A percentile compares a stretch with the other conserved stretches of the same genome.
Evolutionary conservation across 2,113 vertebrate genomes (phyloP).

Genomic region (Paedocypris sp.): DNA sequence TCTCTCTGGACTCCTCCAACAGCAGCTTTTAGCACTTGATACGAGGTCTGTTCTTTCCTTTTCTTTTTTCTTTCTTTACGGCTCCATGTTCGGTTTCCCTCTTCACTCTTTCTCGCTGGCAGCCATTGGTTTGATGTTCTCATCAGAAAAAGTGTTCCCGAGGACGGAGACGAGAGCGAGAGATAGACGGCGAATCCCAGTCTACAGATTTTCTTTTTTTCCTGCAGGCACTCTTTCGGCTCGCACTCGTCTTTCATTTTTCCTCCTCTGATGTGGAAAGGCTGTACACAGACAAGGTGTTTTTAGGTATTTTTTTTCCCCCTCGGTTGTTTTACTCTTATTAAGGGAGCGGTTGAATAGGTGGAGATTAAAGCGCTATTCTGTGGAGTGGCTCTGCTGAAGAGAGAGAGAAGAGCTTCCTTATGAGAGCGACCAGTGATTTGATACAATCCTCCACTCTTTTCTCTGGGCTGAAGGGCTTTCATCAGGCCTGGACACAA

Average conservation of each 20-base stretch:
- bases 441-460: slow-evolving; percentile 55
- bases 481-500: slow-evolving; percentile 58
- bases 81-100: neutral
- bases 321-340: slow-evolving; percentile 36
- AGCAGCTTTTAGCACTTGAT: neutral
- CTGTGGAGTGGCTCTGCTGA: slow-evolving; percentile 39
- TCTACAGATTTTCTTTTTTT: slow-evolving; percentile 9
- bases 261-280: slow-evolving; percentile 20
- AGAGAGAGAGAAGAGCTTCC: slow-evolving; percentile 5
- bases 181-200: slow-evolving; percentile 13
- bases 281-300: slow-evolving; percentile 10
- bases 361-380: slow-evolving; percentile 58
- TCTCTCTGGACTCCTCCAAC: neutral
- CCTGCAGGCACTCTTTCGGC: neutral
- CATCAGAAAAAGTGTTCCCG: neutral
- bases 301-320: slow-evolving; percentile 9
- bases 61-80: neutral
- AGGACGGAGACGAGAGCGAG: slow-evolving; percentile 16
- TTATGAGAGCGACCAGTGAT: slow-evolving; percentile 28
- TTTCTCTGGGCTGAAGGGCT: slow-evolving; percentile 51
- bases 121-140: slow-evolving; percentile 6
- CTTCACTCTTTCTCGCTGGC: neutral
- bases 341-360: slow-evolving; percentile 55
- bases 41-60: neutral
- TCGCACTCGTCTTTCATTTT: slow-evolving; percentile 5